These are phyloP conservation scores for Crotalus horridus DNA, from an alignment of 2,113 vertebrate genomes.

Conservation along the genomic window DNA sequence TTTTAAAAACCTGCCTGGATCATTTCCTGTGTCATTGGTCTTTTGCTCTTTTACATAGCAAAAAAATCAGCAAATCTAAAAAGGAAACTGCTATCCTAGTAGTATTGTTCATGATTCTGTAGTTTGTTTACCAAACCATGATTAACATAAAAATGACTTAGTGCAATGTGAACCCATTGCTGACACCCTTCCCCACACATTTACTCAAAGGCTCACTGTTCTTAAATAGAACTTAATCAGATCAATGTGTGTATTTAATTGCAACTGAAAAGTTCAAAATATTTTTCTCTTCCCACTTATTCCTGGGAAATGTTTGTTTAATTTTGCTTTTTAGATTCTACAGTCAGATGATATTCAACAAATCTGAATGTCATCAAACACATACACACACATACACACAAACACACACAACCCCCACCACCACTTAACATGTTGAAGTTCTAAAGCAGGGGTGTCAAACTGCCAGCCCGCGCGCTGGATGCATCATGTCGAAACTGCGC, in stretches of 20 bases:
- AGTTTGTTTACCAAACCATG: not conserved
- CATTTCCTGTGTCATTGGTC: not conserved
- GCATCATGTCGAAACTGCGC: no score
- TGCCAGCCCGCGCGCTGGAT: no score
- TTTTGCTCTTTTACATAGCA: not conserved
- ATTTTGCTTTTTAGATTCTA: not conserved
- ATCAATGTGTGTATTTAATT: not conserved
- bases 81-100: not conserved
- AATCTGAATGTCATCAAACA: not conserved
- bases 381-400: not conserved
- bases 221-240: not conserved
- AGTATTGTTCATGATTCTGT: not conserved
- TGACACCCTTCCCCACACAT: not conserved
- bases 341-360: not conserved
- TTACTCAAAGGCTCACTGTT: not conserved
- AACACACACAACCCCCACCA: not conserved
- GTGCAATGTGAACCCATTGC: not conserved
- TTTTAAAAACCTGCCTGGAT: not conserved
- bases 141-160: not conserved
- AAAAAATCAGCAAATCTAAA: not conserved
- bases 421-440: not conserved
- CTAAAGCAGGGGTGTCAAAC: not conserved
- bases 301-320: not conserved
- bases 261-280: not conserved
- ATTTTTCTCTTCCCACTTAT: constrained; percentile 11